Base-by-base conservation (phyloP, 2,113 vertebrate genomes). In the human region DNA sequence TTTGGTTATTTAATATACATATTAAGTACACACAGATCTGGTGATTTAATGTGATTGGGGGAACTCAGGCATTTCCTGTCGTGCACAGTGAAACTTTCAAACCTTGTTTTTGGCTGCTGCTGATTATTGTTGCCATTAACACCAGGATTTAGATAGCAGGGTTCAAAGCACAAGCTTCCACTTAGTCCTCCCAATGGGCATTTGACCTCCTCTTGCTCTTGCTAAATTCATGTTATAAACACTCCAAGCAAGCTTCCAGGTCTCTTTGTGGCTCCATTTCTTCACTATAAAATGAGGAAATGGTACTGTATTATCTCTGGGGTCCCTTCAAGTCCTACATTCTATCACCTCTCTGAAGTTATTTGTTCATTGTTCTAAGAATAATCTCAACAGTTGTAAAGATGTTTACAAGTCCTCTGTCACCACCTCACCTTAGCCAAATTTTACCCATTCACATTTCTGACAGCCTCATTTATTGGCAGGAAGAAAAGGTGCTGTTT, bases 1-100 rank as follows among this genome's bases (percentile, higher is more conserved):
- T 97, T 96, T 89, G 96, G 97, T 97, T 96, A 97, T 91, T 97
- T 97, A 97, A 98, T 97, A 94, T 97, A 97, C 97, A 94, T 90
- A 97, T 96, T 96, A 97, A 97, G 73, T 94, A 82, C 94, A 85
- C 95, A 80, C 30, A 14, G 97, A 83, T 93, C 95, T 97, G 95
- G 90, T 89, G 96, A 94, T 96, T 97, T 97, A 95, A 94, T 96
- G 89, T 97, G 97, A 97, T 97, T 97, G 94, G 94, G 97, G 95
- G 93, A 96, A 95, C 97, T 66, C 94, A 89, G 96, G 97, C 94
- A 97, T 98, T 97, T 98, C 96, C 97, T 96, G 95, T 96, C 93
- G 14, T 72, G 94, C 93, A 97, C 97, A 91, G 82, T 89, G 94
- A 97, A 87, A 97, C 68, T 94, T 93, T 89, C 97, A 95, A 96